Conservation (phyloP, 2,113 vertebrate genomes). For the Myiopsitta monachus region DNA sequence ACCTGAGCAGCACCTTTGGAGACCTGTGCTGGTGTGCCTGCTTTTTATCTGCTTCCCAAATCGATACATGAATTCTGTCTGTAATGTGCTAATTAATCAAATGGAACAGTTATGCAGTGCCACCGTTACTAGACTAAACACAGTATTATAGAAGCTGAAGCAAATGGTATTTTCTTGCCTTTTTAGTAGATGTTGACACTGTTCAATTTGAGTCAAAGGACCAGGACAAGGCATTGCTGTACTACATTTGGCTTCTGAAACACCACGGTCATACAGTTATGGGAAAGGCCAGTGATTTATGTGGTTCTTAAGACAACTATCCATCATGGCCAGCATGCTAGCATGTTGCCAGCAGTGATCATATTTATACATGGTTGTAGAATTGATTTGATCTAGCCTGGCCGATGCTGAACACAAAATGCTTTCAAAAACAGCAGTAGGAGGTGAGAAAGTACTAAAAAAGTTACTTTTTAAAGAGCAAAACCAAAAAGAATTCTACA, state of each 20-base stretch:
- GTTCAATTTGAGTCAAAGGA: not conserved
- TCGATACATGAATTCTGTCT: not conserved
- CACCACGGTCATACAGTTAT: not conserved
- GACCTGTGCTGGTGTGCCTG: fast-evolving
- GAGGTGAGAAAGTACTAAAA: not conserved
- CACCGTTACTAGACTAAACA: fast-evolving
- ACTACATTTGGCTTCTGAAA: not conserved
- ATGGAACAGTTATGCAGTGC: not conserved
- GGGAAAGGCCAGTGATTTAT: not conserved
- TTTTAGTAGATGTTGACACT: not conserved
- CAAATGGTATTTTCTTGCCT: not conserved
- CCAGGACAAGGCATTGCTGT: not conserved
- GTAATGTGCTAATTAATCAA: not conserved
- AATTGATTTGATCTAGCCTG: not conserved
- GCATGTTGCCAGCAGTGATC: not conserved
- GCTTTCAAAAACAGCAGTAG: not conserved
- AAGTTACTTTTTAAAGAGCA: not conserved
- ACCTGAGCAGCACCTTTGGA: not conserved
- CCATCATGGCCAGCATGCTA: not conserved
- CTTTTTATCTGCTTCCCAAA: not conserved
- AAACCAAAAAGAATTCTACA: not conserved
- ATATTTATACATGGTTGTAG: not conserved
- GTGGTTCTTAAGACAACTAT: not conserved
- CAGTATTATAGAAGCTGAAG: not conserved
- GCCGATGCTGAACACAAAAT: not conserved